Evolutionary conservation across 2,888 invertebrate species (phyloP).

Genomic region (Agapostemon virescens): DNA sequence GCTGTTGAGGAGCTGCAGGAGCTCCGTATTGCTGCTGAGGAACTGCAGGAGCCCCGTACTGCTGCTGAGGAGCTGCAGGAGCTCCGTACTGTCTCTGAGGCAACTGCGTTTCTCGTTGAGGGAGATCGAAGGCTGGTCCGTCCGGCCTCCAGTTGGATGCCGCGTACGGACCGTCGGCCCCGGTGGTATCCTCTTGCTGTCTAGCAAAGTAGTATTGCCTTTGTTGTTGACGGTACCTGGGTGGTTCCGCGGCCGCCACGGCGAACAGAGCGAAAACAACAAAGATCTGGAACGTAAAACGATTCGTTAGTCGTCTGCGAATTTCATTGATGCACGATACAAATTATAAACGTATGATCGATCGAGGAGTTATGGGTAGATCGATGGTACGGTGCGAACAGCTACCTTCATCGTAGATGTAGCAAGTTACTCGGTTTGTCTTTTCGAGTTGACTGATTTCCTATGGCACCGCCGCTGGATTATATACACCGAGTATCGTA

Average conservation of each 20-base stretch:
- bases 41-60: slow-evolving; percentile 71
- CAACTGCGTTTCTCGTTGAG: slow-evolving; percentile 65
- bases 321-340: too few relatives aligned
- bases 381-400: not conserved
- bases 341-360: not conserved
- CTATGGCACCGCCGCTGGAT: slow-evolving; percentile 64
- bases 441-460: slow-evolving; percentile 77
- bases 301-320: not conserved
- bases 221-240: slow-evolving; percentile 74
- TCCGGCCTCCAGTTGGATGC: slow-evolving; percentile 81
- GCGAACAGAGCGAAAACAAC: slow-evolving; percentile 77
- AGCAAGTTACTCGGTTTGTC: slow-evolving; percentile 65
- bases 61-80: slow-evolving; percentile 60
- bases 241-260: slow-evolving; percentile 80
- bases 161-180: slow-evolving; percentile 77
- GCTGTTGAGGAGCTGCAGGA: slow-evolving; percentile 61
- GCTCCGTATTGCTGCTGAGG: slow-evolving; percentile 67
- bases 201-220: slow-evolving; percentile 76
- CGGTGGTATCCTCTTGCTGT: slow-evolving; percentile 71
- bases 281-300: slow-evolving; percentile 72
- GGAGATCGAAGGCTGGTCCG: slow-evolving; percentile 80
- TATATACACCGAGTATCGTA: slow-evolving; percentile 75
- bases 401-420: slow-evolving; percentile 76
- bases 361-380: not conserved
- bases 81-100: slow-evolving; percentile 68